Evolutionary conservation across 2,113 vertebrate genomes (phyloP), one percentile per base, ranked within the genome.

Genomic region (Podocnemis expansa): DNA sequence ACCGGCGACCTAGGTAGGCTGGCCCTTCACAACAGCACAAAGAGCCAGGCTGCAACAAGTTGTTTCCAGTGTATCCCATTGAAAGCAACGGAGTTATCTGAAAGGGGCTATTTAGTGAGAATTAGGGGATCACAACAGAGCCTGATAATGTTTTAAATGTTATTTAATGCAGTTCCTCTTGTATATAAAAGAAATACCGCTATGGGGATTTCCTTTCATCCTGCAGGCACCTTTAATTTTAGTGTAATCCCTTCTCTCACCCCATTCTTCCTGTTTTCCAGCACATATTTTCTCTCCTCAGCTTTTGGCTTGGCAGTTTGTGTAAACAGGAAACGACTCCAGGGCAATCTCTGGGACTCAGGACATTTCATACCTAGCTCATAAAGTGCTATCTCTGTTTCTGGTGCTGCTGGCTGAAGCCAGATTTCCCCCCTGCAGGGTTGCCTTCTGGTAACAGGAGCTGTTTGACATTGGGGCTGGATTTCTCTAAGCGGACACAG

Each of bases 331-430:
- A 78, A 88, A 1, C 1, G 19, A 96, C 87, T 58, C 88, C 88
- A 90, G 41, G 29, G 43, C n/a, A 82, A 45, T n/a, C 56, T 29
- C 58, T 89, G 67, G 6, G 22, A 58, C 55, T 75, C 82, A 80
- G 93, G 89, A 96, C 94, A 88, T 91, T 81, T 91, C n/a, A 70
- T 87, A 78, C 82, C 34, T 38, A 10, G 80, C 89, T 87, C 85
- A 76, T 80, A 56, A 96, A 94, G 70, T 84, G 52, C 29, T 21
- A 2, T 81, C 34, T 84, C 87, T 75, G 29, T 89, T n/a, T 93
- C 76, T 43, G 54, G 3, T 82, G 78, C 88, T 58, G 63, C 0
- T 1, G 73, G 43, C 78, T 78, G 82, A 85, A 92, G 80, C 58
- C 84, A 82, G 67, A 16, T 84, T 79, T 91, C n/a, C 45, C 1